Evolutionary conservation across 35 echinoderm and acorn worm genomes (phyloP).

Genomic region (Holothuria glaberrima): DNA sequence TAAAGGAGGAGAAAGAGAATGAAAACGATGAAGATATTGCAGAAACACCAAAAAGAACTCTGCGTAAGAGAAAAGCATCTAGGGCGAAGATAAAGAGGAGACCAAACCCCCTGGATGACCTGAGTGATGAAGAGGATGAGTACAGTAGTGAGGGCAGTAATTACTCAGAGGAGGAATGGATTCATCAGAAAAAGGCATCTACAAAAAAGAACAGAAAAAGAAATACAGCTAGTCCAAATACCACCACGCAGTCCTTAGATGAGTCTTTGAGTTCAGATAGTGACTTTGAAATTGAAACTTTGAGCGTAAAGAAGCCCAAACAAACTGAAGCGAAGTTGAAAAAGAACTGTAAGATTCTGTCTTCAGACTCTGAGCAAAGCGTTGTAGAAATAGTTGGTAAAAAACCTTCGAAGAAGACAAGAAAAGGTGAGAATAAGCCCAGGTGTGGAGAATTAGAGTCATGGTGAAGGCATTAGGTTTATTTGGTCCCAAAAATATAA

Average conservation of each 20-base stretch:
- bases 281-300: conserved; percentile 70
- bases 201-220: conserved; percentile 29
- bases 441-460: background rate
- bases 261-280: conserved; percentile 55
- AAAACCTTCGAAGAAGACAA: background rate
- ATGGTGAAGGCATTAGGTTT: background rate
- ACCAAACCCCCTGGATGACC: background rate
- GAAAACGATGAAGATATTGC: background rate
- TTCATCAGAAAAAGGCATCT: conserved; percentile 57
- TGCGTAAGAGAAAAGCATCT: background rate
- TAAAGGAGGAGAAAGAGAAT: background rate
- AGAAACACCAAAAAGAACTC: conserved; percentile 28
- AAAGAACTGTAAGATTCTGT: conserved; percentile 52
- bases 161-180: conserved; percentile 38
- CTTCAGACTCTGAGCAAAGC: conserved; percentile 66
- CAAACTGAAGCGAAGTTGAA: conserved; percentile 14
- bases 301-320: conserved; percentile 45
- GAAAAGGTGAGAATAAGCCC: background rate
- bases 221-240: background rate
- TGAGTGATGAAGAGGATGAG: conserved; percentile 35
- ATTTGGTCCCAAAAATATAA: background rate
- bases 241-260: conserved; percentile 1
- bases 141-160: conserved; percentile 41
- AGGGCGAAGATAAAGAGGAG: background rate
- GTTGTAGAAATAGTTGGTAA: background rate